Evolutionary conservation across 2,888 invertebrate species (phyloP).

Genomic region (Chrysopilus asiliformis): DNA sequence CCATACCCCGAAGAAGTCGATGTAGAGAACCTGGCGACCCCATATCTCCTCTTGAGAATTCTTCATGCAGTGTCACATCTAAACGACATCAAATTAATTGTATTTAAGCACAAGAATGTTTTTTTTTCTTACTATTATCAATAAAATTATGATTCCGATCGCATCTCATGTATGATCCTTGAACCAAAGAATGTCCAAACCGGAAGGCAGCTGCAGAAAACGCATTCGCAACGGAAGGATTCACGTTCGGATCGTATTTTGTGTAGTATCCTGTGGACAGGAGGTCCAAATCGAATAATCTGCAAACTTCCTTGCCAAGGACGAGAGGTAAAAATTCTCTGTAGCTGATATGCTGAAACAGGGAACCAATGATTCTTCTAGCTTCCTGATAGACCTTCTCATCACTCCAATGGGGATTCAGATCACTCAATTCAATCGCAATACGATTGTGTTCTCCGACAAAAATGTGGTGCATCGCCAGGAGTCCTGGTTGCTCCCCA

Average conservation of each 20-base stretch:
- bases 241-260: slow-evolving; percentile 53
- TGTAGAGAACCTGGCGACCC: slow-evolving; percentile 70
- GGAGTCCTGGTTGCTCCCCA: slow-evolving; percentile 59
- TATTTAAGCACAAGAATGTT: neutral
- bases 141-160: slow-evolving; percentile 55
- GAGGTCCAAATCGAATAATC: slow-evolving; percentile 59
- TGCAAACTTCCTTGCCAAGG: slow-evolving; percentile 59
- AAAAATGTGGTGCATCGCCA: slow-evolving; percentile 36
- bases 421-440: slow-evolving; percentile 51
- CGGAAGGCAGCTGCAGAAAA: slow-evolving; percentile 74
- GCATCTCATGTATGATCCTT: slow-evolving; percentile 59
- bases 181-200: slow-evolving; percentile 78
- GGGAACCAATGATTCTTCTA: slow-evolving; percentile 64
- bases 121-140: slow-evolving; percentile 48
- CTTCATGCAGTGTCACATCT: slow-evolving; percentile 73
- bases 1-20: slow-evolving; percentile 60
- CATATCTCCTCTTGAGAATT: slow-evolving; percentile 57
- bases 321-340: slow-evolving; percentile 71
- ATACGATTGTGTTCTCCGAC: slow-evolving; percentile 45
- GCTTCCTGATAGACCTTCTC: slow-evolving; percentile 78
- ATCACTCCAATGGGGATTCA: slow-evolving; percentile 81
- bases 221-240: slow-evolving; percentile 63
- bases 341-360: slow-evolving; percentile 73
- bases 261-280: slow-evolving; percentile 53
- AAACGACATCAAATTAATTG: slow-evolving; percentile 17